These are phyloP conservation scores for Drosophila ironensis DNA, from an alignment of 1,140 invertebrate genomes.

Conservation along the genomic window DNA sequence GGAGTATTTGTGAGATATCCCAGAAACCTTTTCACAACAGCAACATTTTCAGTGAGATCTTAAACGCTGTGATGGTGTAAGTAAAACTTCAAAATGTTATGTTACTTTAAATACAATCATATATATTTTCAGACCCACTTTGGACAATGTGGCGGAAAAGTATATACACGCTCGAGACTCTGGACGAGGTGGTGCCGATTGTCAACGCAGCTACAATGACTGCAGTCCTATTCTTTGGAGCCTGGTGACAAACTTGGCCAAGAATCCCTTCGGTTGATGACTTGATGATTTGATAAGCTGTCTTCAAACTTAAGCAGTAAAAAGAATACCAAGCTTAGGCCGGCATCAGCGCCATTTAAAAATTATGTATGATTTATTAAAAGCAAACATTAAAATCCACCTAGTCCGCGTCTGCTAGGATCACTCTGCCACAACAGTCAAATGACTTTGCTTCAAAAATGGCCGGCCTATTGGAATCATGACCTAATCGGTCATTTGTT, in stretches of 20 bases:
- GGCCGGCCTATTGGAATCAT: too few relatives aligned
- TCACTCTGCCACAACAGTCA: too few relatives aligned
- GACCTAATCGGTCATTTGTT: too few relatives aligned
- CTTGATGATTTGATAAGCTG: not conserved
- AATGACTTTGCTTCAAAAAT: too few relatives aligned
- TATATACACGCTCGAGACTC: slow-evolving; percentile 67
- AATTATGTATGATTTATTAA: not conserved
- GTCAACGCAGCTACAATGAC: slow-evolving; percentile 38
- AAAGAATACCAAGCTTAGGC: too few relatives aligned
- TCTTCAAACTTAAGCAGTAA: too few relatives aligned
- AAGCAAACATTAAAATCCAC: too few relatives aligned
- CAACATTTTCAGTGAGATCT: slow-evolving; percentile 59
- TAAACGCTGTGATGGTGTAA: slow-evolving; percentile 64
- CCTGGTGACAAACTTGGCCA: slow-evolving; percentile 46
- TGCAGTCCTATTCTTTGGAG: slow-evolving; percentile 48
- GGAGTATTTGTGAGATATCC: slow-evolving; percentile 70
- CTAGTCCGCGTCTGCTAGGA: too few relatives aligned
- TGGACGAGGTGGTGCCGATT: slow-evolving; percentile 55
- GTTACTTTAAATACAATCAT: not conserved
- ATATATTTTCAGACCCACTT: slow-evolving; percentile 31
- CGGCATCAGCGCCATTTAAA: too few relatives aligned
- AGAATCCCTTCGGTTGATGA: slow-evolving; percentile 21
- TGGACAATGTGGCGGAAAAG: slow-evolving; percentile 60
- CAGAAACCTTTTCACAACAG: slow-evolving; percentile 48
- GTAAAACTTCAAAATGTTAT: slow-evolving; percentile 10